Evolutionary conservation across 2,797 vertebrate genomes (phyloP).

Genomic region (Prunella strophiata): DNA sequence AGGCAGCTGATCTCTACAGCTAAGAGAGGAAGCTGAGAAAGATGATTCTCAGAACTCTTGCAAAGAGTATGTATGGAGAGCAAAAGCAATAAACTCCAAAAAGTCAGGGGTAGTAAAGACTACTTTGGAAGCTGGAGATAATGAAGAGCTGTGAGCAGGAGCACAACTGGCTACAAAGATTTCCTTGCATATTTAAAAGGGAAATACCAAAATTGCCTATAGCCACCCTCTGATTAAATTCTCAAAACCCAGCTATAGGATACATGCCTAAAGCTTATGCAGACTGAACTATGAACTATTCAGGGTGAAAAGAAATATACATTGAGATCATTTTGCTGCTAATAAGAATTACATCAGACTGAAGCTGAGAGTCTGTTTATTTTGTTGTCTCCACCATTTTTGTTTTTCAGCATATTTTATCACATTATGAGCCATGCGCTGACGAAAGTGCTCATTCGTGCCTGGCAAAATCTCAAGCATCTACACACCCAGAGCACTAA

Average conservation of each 20-base stretch:
- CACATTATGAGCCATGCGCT: neutral
- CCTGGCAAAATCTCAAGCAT: constrained; percentile 24
- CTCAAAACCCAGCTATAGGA: neutral
- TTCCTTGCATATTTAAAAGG: neutral
- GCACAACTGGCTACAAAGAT: neutral
- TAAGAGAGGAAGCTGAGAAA: neutral
- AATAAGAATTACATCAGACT: neutral
- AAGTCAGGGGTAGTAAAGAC: neutral
- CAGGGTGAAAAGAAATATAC: neutral
- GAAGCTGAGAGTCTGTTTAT: neutral
- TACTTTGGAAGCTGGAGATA: neutral
- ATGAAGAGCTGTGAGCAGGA: neutral
- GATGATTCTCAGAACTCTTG: neutral
- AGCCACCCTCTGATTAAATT: neutral
- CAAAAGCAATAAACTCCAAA: neutral
- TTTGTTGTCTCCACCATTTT: neutral
- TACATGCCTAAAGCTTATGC: neutral
- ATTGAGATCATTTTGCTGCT: neutral
- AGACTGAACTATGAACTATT: neutral
- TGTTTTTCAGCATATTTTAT: constrained; percentile 32
- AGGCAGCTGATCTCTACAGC: neutral
- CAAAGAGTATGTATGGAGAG: neutral
- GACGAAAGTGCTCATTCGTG: constrained; percentile 7
- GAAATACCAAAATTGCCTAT: neutral
- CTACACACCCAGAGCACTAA: neutral